A percentile compares a stretch with the other conserved stretches of the same genome.
Evolutionary conservation across 1,140 invertebrate genomes (phyloP).

Genomic region (Amyelois transitella): DNA sequence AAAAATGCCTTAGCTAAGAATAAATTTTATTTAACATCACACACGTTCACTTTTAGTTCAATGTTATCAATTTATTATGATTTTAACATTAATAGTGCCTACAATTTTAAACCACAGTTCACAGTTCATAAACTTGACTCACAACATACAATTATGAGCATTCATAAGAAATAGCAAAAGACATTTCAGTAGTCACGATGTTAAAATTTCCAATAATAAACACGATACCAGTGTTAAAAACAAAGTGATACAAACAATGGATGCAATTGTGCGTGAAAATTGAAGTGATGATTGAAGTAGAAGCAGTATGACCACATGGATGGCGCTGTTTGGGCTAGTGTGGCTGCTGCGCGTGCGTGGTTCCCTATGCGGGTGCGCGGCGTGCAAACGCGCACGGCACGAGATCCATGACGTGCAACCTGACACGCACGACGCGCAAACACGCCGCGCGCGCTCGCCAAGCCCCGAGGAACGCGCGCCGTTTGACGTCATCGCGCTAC

Average conservation of each 20-base stretch:
- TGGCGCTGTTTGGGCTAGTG: slow-evolving; percentile 90
- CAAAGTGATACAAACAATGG: neutral
- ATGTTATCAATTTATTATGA: no score
- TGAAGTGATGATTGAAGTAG: slow-evolving; percentile 40
- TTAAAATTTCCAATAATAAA: neutral
- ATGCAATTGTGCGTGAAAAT: slow-evolving; percentile 11
- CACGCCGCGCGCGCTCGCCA: slow-evolving; percentile 23
- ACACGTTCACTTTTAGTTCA: no score
- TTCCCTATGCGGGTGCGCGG: slow-evolving; percentile 82
- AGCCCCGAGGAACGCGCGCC: slow-evolving; percentile 44
- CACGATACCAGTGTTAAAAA: neutral
- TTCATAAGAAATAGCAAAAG: no score
- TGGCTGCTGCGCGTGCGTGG: slow-evolving; percentile 85
- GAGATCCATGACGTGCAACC: slow-evolving; percentile 33
- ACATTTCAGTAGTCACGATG: neutral
- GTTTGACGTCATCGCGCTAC: slow-evolving; percentile 59
- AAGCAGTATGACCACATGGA: slow-evolving; percentile 72
- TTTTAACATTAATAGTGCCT: no score
- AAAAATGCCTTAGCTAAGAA: no score
- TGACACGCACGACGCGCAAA: slow-evolving; percentile 21
- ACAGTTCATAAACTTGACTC: no score
- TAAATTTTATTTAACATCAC: no score
- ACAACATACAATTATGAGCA: neutral
- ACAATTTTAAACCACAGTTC: no score
- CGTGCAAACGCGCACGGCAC: slow-evolving; percentile 78